These are phyloP conservation scores for Cryptocheilus praepositus DNA, from an alignment of 2,888 invertebrate genomes.

Conservation along the genomic window DNA sequence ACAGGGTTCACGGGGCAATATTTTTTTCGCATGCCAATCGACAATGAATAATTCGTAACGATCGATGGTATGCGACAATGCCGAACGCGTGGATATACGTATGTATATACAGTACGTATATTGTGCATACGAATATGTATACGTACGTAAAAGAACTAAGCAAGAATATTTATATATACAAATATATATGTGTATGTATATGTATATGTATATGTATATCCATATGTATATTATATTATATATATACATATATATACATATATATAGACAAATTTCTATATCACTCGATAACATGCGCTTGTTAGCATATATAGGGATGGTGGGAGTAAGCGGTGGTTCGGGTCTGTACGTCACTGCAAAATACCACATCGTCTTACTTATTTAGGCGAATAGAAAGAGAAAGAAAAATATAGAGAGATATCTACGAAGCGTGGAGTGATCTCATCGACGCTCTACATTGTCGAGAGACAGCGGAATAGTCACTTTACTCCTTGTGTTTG, in stretches of 20 bases:
- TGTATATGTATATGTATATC: no score
- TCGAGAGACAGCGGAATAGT: constrained; percentile 22
- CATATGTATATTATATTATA: constrained; percentile 29
- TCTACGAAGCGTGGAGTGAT: constrained; percentile 49
- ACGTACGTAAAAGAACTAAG: constrained; percentile 20
- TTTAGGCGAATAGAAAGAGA: constrained; percentile 28
- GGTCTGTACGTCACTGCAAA: constrained; percentile 41
- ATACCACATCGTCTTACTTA: constrained; percentile 45
- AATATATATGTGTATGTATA: constrained; percentile 32
- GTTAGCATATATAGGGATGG: constrained; percentile 51
- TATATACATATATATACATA: constrained; percentile 32
- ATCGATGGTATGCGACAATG: no score
- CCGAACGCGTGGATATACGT: neutral
- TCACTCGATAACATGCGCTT: constrained; percentile 64
- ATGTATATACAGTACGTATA: constrained; percentile 34
- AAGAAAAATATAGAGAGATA: constrained; percentile 20
- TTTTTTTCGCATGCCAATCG: no score
- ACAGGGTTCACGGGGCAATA: no score
- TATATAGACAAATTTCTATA: constrained; percentile 55
- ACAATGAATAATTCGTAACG: no score
- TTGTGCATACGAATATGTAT: constrained; percentile 25
- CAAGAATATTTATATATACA: constrained; percentile 24
- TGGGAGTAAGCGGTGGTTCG: constrained; percentile 34
- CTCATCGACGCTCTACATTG: constrained; percentile 34
- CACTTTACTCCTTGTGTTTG: constrained; percentile 15